Evolutionary conservation across 2,797 vertebrate genomes (phyloP).

Genomic region (Linurgus olivaceus): DNA sequence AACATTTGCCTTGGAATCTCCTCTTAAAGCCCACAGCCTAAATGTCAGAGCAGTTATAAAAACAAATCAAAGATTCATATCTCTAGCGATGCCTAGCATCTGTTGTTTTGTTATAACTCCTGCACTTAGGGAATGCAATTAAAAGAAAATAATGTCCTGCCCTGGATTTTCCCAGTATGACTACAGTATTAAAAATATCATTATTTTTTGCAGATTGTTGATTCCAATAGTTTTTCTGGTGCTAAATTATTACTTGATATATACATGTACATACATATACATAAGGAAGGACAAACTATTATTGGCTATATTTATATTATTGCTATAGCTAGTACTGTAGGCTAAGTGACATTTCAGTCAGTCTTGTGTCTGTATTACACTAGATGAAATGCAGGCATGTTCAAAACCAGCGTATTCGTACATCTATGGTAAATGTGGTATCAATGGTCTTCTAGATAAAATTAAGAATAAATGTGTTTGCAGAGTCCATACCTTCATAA

Average conservation of each 20-base stretch:
- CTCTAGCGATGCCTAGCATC: not conserved
- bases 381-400: not conserved
- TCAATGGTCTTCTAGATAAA: not conserved
- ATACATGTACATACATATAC: not conserved
- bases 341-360: not conserved
- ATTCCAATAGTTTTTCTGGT: not conserved
- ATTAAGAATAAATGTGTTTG: not conserved
- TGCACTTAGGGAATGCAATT: not conserved
- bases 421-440: not conserved
- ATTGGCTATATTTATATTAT: not conserved
- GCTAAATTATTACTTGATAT: not conserved
- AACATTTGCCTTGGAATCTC: constrained; percentile 41
- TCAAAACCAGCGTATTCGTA: rapidly evolving
- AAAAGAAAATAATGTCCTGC: not conserved
- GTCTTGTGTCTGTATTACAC: not conserved
- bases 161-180: not conserved
- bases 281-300: not conserved
- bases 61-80: constrained; percentile 16
- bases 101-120: constrained; percentile 40
- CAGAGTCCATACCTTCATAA: not conserved
- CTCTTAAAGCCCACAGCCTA: not conserved
- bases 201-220: not conserved
- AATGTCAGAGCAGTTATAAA: constrained; percentile 44
- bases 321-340: not conserved
- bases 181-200: not conserved